These are phyloP conservation scores for Standfussiana lucernea DNA, from an alignment of 2,888 invertebrate genomes.

Conservation along the genomic window DNA sequence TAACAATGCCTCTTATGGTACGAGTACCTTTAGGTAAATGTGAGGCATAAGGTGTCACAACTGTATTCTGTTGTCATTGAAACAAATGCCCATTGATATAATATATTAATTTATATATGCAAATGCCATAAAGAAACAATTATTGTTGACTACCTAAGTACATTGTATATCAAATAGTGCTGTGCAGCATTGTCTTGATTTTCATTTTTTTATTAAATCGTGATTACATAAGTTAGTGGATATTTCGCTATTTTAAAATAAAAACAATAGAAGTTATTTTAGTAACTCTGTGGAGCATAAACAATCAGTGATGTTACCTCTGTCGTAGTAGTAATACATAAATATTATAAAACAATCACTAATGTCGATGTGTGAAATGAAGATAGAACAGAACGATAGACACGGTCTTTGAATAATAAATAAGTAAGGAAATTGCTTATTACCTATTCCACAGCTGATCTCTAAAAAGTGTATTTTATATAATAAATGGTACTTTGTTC, in stretches of 20 bases:
- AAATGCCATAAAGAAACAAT: background rate
- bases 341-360: background rate
- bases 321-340: background rate
- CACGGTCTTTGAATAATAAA: background rate
- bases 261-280: slow-evolving; percentile 6
- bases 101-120: background rate
- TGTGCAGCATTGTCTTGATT: slow-evolving; percentile 8
- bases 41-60: slow-evolving; percentile 12
- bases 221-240: background rate
- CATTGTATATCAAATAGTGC: slow-evolving; percentile 28
- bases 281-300: slow-evolving; percentile 23
- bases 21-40: slow-evolving; percentile 2
- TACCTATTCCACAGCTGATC: background rate
- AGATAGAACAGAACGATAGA: background rate
- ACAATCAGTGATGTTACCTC: slow-evolving; percentile 7
- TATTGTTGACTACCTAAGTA: background rate
- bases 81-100: slow-evolving; percentile 16
- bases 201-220: background rate
- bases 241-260: background rate
- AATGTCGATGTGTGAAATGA: background rate
- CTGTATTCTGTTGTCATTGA: slow-evolving; percentile 20
- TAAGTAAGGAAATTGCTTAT: background rate
- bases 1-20: slow-evolving; percentile 4
- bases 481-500: background rate
- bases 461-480: slow-evolving; percentile 5